phyloP scores from a whole-genome alignment of 2,797 vertebrate species.

The Hippopotamyrus pictus region DNA sequence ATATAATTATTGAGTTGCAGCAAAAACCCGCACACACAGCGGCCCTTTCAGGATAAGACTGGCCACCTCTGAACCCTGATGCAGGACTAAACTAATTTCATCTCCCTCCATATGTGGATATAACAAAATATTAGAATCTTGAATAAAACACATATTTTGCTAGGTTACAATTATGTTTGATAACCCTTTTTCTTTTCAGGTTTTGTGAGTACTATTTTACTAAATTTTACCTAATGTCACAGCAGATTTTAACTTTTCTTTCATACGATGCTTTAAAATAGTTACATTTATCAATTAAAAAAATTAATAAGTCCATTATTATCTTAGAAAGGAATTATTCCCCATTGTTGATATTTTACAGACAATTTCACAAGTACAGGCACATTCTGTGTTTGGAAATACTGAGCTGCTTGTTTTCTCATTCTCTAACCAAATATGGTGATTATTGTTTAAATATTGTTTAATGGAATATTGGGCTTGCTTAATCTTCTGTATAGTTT shows the following conservation, averaged over 20 bases:
- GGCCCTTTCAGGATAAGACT: background rate
- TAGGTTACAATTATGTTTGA: background rate
- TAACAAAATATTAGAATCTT: background rate
- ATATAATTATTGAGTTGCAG: background rate
- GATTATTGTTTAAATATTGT: background rate
- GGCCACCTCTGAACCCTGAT: background rate
- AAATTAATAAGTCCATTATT: background rate
- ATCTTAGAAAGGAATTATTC: background rate
- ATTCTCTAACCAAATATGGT: background rate
- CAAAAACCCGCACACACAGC: background rate
- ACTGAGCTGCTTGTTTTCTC: background rate
- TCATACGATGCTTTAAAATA: background rate
- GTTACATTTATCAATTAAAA: background rate
- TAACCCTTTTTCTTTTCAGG: background rate
- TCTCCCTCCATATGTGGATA: background rate
- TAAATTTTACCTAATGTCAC: background rate
- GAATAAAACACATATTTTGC: background rate
- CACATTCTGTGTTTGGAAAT: background rate
- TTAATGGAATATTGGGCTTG: background rate
- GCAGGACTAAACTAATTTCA: background rate
- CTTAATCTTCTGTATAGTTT: background rate
- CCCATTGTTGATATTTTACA: background rate
- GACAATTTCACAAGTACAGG: background rate
- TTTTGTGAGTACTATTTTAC: background rate
- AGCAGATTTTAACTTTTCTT: background rate